These are phyloP conservation scores for Micronisus gabar DNA, from an alignment of 2,113 vertebrate genomes.

Conservation along the genomic window DNA sequence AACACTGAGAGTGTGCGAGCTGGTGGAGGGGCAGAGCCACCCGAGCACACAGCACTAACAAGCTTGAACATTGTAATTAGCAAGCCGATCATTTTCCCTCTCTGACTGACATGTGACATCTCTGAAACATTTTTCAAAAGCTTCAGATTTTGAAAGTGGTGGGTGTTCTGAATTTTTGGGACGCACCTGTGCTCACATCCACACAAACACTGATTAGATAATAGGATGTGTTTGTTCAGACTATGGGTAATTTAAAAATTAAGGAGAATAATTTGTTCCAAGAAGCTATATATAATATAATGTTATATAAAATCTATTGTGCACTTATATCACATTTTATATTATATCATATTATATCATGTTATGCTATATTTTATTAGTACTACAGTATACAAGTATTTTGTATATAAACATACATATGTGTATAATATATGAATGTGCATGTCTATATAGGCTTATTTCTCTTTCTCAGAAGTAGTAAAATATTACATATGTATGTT, in stretches of 20 bases:
- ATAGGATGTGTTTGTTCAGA: conserved; percentile 24
- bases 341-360: not conserved
- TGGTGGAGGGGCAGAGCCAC: conserved; percentile 39
- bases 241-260: conserved; percentile 51
- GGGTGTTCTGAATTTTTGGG: conserved; percentile 67
- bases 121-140: conserved; percentile 57
- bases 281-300: not conserved
- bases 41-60: conserved; percentile 22
- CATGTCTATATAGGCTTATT: not conserved
- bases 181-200: conserved; percentile 49
- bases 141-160: conserved; percentile 69
- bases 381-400: not conserved
- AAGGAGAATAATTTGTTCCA: conserved; percentile 49
- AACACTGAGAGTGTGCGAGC: not conserved
- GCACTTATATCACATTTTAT: not conserved
- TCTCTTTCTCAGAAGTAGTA: not conserved
- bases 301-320: not conserved
- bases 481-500: not conserved
- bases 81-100: conserved; percentile 77
- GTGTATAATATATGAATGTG: not conserved
- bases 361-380: not conserved
- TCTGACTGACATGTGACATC: conserved; percentile 80
- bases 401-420: not conserved
- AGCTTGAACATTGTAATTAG: conserved; percentile 60
- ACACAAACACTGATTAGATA: conserved; percentile 40